Conservation (phyloP, 2,888 invertebrate species). For the Polydesmus complanatus region DNA sequence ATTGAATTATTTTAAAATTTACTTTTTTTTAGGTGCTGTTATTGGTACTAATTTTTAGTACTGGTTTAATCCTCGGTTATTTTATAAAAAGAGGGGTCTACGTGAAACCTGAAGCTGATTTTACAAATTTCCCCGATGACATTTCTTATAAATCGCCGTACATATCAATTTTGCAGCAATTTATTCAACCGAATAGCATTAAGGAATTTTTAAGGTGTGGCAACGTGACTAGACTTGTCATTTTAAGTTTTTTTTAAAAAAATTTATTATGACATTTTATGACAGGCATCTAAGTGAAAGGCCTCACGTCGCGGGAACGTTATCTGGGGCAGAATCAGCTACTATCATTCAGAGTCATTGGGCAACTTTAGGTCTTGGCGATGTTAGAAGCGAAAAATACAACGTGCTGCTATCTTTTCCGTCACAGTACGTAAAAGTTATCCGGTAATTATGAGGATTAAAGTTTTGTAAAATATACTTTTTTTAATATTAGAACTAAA, state of each 20-base stretch:
- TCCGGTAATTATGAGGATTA: not conserved
- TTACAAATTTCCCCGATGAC: not conserved
- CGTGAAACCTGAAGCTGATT: not conserved
- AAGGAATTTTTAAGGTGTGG: slow-evolving; percentile 14
- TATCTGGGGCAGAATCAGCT: slow-evolving; percentile 9
- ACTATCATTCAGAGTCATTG: slow-evolving; percentile 8
- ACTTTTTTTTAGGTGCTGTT: slow-evolving; percentile 9
- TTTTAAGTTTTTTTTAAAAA: not conserved
- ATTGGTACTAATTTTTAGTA: slow-evolving; percentile 11
- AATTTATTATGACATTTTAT: not conserved
- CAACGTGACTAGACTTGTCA: not conserved
- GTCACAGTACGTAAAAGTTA: slow-evolving; percentile 12
- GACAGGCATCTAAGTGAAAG: slow-evolving; percentile 14
- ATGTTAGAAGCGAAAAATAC: slow-evolving; percentile 13
- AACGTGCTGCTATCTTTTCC: slow-evolving; percentile 16
- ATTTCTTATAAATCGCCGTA: slow-evolving; percentile 3
- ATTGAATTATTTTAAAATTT: not conserved
- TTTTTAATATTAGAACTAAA: too few relatives aligned
- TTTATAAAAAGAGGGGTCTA: slow-evolving; percentile 11
- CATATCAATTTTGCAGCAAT: not conserved
- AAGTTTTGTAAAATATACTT: too few relatives aligned
- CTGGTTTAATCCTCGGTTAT: slow-evolving; percentile 15
- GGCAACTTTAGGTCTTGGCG: slow-evolving; percentile 11
- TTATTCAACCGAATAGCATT: slow-evolving; percentile 12
- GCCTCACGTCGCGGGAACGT: slow-evolving; percentile 16